Conservation (phyloP, 2,888 invertebrate species). For the Scaptomyza cyrtandrae region DNA sequence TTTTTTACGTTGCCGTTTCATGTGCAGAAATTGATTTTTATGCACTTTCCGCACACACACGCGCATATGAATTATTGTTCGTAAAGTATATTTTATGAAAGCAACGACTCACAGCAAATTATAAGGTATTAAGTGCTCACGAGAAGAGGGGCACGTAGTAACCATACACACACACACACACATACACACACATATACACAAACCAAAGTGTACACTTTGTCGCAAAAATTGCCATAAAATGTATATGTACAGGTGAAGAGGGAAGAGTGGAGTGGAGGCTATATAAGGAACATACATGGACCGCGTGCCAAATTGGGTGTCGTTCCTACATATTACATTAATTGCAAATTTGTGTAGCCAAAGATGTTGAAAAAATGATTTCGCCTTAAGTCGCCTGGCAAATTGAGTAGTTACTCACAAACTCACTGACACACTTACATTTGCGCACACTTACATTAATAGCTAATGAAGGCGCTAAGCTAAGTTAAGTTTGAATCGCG, state of each 20-base stretch:
- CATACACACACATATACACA: conserved; percentile 13
- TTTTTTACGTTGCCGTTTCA: conserved; percentile 57
- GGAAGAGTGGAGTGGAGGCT: not conserved
- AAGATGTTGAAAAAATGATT: conserved; percentile 67
- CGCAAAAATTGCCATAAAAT: conserved; percentile 60
- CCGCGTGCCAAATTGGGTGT: conserved; percentile 29
- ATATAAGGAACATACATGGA: conserved; percentile 2
- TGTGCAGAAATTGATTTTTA: conserved; percentile 78
- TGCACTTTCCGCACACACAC: conserved; percentile 69
- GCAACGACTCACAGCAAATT: conserved; percentile 77
- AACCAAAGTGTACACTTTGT: conserved; percentile 42
- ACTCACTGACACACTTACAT: conserved; percentile 10
- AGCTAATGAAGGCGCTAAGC: conserved; percentile 73
- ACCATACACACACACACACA: conserved; percentile 12
- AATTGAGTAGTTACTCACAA: conserved; percentile 72
- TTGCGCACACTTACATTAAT: conserved; percentile 14
- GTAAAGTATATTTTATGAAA: conserved; percentile 79
- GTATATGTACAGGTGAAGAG: conserved; percentile 25
- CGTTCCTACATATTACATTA: conserved; percentile 66
- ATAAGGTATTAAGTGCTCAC: conserved; percentile 77
- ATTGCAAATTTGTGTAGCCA: conserved; percentile 74
- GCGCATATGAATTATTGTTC: conserved; percentile 75
- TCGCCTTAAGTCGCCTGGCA: conserved; percentile 70
- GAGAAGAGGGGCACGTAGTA: conserved; percentile 65
- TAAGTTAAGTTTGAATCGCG: conserved; percentile 39